Conservation (phyloP, 2,113 vertebrate species). For the Boleophthalmus pectinirostris region DNA sequence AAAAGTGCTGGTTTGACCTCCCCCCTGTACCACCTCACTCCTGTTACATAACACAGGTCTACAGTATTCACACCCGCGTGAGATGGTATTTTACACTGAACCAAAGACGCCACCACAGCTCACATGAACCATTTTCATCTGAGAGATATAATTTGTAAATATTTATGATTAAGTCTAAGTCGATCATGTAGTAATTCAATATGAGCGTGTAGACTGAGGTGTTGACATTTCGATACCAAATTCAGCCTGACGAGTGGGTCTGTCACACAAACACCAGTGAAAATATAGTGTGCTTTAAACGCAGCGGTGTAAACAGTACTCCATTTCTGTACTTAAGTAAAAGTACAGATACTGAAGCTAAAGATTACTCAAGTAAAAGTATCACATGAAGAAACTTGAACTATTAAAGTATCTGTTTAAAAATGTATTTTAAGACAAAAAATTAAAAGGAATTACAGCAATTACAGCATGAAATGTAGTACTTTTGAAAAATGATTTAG, state of each 20-base stretch:
- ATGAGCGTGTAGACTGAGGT: conserved; percentile 57
- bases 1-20: not conserved
- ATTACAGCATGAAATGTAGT: no score
- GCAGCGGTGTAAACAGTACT: no score
- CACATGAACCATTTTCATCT: conserved; percentile 61
- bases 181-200: conserved; percentile 67
- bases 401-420: no score
- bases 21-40: not conserved
- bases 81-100: not conserved
- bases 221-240: conserved; percentile 65
- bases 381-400: no score
- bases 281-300: no score
- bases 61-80: not conserved
- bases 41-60: not conserved
- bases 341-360: no score
- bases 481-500: no score
- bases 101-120: conserved; percentile 45
- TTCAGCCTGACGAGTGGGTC: conserved; percentile 55
- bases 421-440: no score
- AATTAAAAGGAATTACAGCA: no score
- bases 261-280: conserved; percentile 21
- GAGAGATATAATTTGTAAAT: conserved; percentile 43
- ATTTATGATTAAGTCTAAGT: conserved; percentile 63
- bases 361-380: no score
- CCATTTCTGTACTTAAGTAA: no score